Evolutionary conservation across 2,888 invertebrate genomes (phyloP), one percentile per base, ranked within the genome.

Genomic region (Arge pagana): DNA sequence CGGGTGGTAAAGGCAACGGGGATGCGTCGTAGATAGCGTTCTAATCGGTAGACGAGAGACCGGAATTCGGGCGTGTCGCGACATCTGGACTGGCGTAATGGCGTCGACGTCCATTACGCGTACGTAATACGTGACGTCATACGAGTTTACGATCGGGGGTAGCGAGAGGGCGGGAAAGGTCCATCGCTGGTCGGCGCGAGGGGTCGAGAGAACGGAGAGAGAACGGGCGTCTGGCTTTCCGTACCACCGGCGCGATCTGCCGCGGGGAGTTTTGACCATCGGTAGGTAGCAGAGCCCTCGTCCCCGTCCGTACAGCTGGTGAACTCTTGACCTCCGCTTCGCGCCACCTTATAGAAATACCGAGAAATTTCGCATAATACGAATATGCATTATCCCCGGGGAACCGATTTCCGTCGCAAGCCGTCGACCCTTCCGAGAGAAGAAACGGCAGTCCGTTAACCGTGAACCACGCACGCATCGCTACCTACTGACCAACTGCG

Each of bases 251-350:
- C n/a, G n/a, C n/a, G n/a, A n/a, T n/a, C n/a, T n/a, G n/a, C n/a
- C n/a, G n/a, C n/a, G n/a, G n/a, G n/a, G n/a, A n/a, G n/a, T n/a
- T n/a, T n/a, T n/a, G n/a, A n/a, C n/a, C n/a, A n/a, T n/a, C n/a
- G n/a, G n/a, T n/a, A n/a, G n/a, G n/a, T n/a, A n/a, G n/a, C n/a
- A n/a, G n/a, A n/a, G n/a, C n/a, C n/a, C n/a, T n/a, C n/a, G n/a
- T n/a, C n/a, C n/a, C n/a, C n/a, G n/a, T 26, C 39, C 19, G 49
- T 48, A 65, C 70, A 70, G 70, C 70, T 70, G 70, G 63, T 61
- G 61, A 70, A 67, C 66, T 61, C 65, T 67, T 70, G 70, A 70
- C 69, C 70, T 65, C 56, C 16, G 30, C 52, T 16, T 36, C 58
- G 59, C 59, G 56, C 58, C 11, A 53, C 48, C 45, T 37, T 54